Base-by-base conservation (phyloP, 2,888 invertebrate species). In the Lacanobia oleracea region DNA sequence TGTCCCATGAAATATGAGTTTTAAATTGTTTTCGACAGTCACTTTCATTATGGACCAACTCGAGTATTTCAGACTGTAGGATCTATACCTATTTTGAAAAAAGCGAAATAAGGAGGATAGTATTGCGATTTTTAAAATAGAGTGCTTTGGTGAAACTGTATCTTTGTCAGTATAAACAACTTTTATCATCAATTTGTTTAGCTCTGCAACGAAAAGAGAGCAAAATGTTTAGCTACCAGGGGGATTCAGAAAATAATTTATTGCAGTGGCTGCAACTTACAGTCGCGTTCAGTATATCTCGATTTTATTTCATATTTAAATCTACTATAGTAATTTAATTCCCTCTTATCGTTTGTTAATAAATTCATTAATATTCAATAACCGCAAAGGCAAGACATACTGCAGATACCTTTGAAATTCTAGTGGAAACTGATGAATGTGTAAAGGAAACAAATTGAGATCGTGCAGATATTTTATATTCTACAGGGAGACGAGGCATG, bases 391-490 rank as follows among this genome's bases (percentile, higher is more conserved):
- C 62, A 73, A 73, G 21, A 67, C 78, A 87, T 77, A 77, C 65
- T 75, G 73, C 70, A 77, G 75, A 83, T 76, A 64, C 70, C 75
- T 85, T 77, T 82, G 69, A 78, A 75, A 84, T 77, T 85, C 70
- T 70, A 77, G 77, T 74, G 70, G 81, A 74, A 85, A 76, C 66
- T 67, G 79, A 86, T 88, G 88, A 90, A 90, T 88, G 86, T 88
- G 86, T 84, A 84, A 84, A 66, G 86, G 85, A 89, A 91, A 88
- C 86, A 87, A 90, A 91, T 87, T 86, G 86, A 87, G 87, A 88
- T 87, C 87, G 87, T 88, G 88, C 82, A 86, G 87, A 89, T 86
- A 88, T 91, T 90, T 90, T 88, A 90, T 90, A 90, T 89, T 89
- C 86, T 84, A 83, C 72, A 80, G 72, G 72, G 76, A 74, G 85